Conservation (phyloP, 2,797 vertebrate species). For the Xiphophorus birchmanni region DNA sequence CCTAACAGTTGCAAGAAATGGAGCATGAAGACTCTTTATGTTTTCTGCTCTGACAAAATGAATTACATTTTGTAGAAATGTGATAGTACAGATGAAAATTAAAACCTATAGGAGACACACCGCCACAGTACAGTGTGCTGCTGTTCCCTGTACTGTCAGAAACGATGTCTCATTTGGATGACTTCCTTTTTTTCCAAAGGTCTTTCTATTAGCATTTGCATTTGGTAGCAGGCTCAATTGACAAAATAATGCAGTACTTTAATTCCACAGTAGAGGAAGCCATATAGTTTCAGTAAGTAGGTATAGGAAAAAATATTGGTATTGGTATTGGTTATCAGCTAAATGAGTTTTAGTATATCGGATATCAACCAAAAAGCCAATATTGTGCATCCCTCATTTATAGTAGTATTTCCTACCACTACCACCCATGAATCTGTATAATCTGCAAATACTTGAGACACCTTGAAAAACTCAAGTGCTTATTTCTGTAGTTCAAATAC, state of each 20-base stretch:
- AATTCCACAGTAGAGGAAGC: too few species aligned
- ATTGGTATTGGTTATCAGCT: too few species aligned
- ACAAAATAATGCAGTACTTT: too few species aligned
- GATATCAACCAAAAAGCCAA: too few species aligned
- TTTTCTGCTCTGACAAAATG: neutral
- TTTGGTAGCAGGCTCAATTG: too few species aligned
- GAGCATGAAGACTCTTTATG: slow-evolving; percentile 23
- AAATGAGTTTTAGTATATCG: too few species aligned
- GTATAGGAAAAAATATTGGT: too few species aligned
- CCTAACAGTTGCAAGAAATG: slow-evolving; percentile 43
- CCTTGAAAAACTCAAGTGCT: neutral
- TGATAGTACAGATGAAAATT: neutral
- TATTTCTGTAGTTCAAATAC: neutral
- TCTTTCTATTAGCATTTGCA: too few species aligned
- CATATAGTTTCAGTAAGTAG: too few species aligned
- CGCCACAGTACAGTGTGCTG: neutral
- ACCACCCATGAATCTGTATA: neutral
- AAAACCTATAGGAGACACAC: slow-evolving; percentile 17
- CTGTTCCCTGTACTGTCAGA: neutral
- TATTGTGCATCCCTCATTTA: too few species aligned
- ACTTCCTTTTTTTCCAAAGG: neutral
- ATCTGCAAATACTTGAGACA: neutral
- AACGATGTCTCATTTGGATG: neutral
- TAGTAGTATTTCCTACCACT: neutral
- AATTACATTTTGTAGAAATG: neutral